Evolutionary conservation across 2,888 invertebrate genomes (phyloP).

Genomic region (Achlya flavicornis): DNA sequence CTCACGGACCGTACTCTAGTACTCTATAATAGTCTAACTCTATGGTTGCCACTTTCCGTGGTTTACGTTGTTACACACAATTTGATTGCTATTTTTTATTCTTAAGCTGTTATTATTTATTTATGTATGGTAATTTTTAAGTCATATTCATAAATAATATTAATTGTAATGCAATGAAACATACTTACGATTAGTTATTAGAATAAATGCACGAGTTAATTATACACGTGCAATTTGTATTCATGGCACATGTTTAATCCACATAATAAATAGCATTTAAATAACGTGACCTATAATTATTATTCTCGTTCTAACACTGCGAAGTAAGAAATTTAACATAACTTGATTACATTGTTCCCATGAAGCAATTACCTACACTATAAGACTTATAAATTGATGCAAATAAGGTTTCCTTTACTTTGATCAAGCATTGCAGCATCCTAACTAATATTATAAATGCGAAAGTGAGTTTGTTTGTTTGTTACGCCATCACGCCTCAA

Average conservation of each 20-base stretch:
- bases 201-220: neutral
- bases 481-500: too few relatives aligned
- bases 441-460: too few relatives aligned
- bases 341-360: neutral
- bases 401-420: neutral
- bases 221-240: neutral
- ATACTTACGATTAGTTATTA: neutral
- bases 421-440: too few relatives aligned
- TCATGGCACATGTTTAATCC: neutral
- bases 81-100: too few relatives aligned
- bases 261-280: constrained; percentile 12
- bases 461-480: too few relatives aligned
- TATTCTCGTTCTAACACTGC: neutral
- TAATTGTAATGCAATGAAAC: neutral
- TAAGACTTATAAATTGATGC: neutral
- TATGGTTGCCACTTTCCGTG: too few relatives aligned
- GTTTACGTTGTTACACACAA: too few relatives aligned
- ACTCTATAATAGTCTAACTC: too few relatives aligned
- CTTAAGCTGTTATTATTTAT: too few relatives aligned
- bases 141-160: too few relatives aligned
- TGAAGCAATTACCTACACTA: neutral
- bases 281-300: constrained; percentile 5
- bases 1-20: too few relatives aligned
- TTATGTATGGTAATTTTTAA: too few relatives aligned
- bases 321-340: neutral